These are phyloP conservation scores for Drosophila baimaii DNA, from an alignment of 1,140 invertebrate species.

Conservation along the genomic window DNA sequence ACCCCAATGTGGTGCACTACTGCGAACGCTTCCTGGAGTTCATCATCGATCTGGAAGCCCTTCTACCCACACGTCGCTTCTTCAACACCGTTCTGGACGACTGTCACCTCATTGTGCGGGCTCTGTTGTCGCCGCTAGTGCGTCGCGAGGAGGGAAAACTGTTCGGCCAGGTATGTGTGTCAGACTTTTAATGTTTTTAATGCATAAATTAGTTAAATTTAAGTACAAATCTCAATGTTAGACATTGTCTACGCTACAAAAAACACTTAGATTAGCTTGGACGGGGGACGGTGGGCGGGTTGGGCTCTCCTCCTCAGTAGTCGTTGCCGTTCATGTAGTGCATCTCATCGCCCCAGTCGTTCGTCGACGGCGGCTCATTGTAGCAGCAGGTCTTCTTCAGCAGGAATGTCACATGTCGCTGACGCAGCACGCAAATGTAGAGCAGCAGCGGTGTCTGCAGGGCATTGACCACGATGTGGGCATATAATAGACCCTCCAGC, in stretches of 20 bases:
- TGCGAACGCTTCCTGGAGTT: slow-evolving; percentile 98
- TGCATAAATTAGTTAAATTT: slow-evolving; percentile 70
- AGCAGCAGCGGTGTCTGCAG: slow-evolving; percentile 89
- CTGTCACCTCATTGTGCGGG: slow-evolving; percentile 96
- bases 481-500: slow-evolving; percentile 89
- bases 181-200: slow-evolving; percentile 67
- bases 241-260: slow-evolving; percentile 73
- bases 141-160: slow-evolving; percentile 94
- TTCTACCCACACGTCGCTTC: slow-evolving; percentile 97
- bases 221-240: slow-evolving; percentile 80
- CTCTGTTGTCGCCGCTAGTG: slow-evolving; percentile 91
- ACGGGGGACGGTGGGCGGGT: slow-evolving; percentile 11
- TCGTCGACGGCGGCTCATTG: slow-evolving; percentile 87
- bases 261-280: slow-evolving; percentile 64
- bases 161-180: slow-evolving; percentile 92
- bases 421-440: slow-evolving; percentile 90
- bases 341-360: slow-evolving; percentile 94
- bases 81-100: slow-evolving; percentile 98
- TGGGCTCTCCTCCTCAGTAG: slow-evolving; percentile 85
- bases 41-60: slow-evolving; percentile 97
- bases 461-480: slow-evolving; percentile 89
- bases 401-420: slow-evolving; percentile 90
- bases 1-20: slow-evolving; percentile 88
- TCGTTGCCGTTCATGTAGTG: slow-evolving; percentile 91
- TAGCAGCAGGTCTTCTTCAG: slow-evolving; percentile 91